Percentiles rank a stretch among this genome's conserved stretches.
Evolutionary conservation across 2,113 vertebrate genomes (phyloP).

Genomic region (Catagonus wagneri): DNA sequence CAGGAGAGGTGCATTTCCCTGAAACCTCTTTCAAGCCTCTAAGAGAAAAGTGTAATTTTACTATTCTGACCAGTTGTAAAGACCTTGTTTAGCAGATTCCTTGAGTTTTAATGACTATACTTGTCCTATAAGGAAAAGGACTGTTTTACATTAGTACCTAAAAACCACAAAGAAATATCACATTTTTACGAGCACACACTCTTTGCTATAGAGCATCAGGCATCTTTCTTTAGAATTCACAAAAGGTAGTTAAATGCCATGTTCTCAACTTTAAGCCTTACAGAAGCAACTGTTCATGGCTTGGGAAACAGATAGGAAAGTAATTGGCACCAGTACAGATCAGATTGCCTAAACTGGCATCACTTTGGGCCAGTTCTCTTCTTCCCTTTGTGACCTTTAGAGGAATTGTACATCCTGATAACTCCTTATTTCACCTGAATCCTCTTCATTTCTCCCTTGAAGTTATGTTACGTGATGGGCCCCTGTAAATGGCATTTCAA

Average conservation of each 20-base stretch:
- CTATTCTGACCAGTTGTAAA: conserved; percentile 24
- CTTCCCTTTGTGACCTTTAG: background rate
- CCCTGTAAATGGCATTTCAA: background rate
- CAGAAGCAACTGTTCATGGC: background rate
- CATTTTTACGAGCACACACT: background rate
- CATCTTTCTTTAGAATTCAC: background rate
- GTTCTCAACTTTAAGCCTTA: background rate
- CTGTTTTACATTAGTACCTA: conserved; percentile 49
- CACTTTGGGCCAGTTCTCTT: background rate
- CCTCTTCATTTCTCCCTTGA: background rate
- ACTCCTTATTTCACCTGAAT: background rate
- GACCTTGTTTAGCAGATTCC: conserved; percentile 27
- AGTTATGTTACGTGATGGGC: background rate
- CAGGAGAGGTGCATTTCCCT: background rate
- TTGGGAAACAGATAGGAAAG: conserved; percentile 29
- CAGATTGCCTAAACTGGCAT: background rate
- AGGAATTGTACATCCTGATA: background rate
- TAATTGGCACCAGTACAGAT: background rate
- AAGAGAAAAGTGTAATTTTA: conserved; percentile 38
- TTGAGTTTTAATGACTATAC: conserved; percentile 27
- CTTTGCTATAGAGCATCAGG: background rate
- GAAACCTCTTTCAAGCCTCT: background rate
- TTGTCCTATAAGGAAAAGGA: conserved; percentile 14
- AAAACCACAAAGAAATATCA: conserved; percentile 37
- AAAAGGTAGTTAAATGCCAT: background rate